Conservation (phyloP, 2,888 invertebrate genomes). For the Drosophila anceps region DNA sequence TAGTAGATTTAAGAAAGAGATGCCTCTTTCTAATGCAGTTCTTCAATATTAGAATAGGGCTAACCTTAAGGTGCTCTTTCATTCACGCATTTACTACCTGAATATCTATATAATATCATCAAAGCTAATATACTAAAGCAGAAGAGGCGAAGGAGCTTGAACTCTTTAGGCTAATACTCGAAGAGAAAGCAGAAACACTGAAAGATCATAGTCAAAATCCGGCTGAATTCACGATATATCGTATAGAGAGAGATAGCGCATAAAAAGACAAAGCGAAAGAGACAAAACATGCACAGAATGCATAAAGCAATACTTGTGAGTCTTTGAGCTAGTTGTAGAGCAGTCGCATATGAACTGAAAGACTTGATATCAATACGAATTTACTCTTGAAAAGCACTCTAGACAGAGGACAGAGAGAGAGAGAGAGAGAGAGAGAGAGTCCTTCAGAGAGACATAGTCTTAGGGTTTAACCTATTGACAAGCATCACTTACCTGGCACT, state of each 20-base stretch:
- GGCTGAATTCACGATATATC: background rate
- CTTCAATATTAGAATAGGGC: too few species aligned
- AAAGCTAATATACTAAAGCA: too few species aligned
- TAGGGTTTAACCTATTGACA: background rate
- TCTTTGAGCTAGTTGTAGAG: background rate
- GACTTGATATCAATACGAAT: background rate
- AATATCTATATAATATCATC: too few species aligned
- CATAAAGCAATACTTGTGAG: too few species aligned
- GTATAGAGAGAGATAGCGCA: background rate
- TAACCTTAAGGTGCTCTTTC: too few species aligned
- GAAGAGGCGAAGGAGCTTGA: too few species aligned
- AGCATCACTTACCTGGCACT: constrained; percentile 86
- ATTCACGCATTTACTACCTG: too few species aligned
- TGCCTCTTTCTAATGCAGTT: too few species aligned
- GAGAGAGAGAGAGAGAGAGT: background rate
- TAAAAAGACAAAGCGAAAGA: background rate
- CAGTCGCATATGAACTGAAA: background rate
- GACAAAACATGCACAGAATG: background rate
- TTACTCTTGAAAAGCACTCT: background rate
- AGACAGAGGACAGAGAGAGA: background rate
- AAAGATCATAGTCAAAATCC: background rate
- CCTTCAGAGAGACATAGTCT: background rate
- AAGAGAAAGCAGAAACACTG: background rate
- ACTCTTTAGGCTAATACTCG: too few species aligned
- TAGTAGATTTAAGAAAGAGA: too few species aligned